Evolutionary conservation across 2,113 vertebrate species (phyloP), one percentile per base, ranked within the genome.

Genomic region (Gyps fulvus): DNA sequence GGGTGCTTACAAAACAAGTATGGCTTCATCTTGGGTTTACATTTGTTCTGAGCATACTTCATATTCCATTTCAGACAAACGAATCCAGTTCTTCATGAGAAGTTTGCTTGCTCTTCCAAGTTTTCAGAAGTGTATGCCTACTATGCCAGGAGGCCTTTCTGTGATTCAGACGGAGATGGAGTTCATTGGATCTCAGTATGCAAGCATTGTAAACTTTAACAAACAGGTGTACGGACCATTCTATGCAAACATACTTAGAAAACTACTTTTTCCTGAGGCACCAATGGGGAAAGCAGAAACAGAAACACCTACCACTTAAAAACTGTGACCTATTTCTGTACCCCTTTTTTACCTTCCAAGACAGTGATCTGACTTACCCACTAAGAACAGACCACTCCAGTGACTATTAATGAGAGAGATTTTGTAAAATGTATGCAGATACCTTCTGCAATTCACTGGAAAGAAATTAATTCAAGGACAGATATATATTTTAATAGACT

Each of bases 161-260:
- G 96, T 98, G 65, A 98, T 99, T 95, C 98, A 99, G 83, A 90
- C 97, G 2, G 99, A 99, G 95, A 97, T 99, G 38, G 97, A 98
- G 65, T 52, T 84, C 2, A 49, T 99, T 50, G 99, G 98, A 70
- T 97, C 97, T 63, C 99, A 98, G 69, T 99, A 98, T 50, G 95
- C 98, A 40, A 98, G 95, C 96, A 98, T 99, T 70, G 98, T 99
- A 61, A 99, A 99, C 97, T 99, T 99, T 95, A 99, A 99, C 98
- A 99, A 98, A 89, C 97, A 98, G 86, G 99, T 99, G 16, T 99
- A 99, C 55, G 98, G 98, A 97, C 99, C 99, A 34, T 99, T 99
- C 96, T 99, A 99, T 69, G 98, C 98, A 16, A 98, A 97, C 83
- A 99, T 99, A 97, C 98, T 99, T 59, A 99, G 98, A 95, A 99